A percentile compares a stretch with the other conserved stretches of the same genome.
Conservation (phyloP, 1,140 invertebrate species). For the Mycetomoellerius zeteki region DNA sequence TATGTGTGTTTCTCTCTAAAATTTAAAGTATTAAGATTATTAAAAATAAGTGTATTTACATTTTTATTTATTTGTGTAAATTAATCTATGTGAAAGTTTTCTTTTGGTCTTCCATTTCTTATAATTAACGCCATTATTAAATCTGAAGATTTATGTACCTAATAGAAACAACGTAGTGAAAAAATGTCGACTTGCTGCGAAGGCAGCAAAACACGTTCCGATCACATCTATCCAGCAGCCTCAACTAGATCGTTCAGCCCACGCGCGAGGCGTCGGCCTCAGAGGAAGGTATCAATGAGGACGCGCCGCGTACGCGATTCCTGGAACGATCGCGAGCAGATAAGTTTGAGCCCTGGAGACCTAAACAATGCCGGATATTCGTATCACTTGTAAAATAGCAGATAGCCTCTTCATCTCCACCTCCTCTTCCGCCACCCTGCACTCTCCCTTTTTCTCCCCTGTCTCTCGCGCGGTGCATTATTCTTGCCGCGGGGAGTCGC, state of each 20-base stretch:
- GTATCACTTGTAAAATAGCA: conserved; percentile 65
- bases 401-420: conserved; percentile 63
- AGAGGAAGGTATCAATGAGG: conserved; percentile 67
- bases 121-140: not conserved
- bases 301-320: conserved; percentile 58
- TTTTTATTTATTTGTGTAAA: not conserved
- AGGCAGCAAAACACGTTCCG: conserved; percentile 33
- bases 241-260: conserved; percentile 57
- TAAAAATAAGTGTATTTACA: not conserved
- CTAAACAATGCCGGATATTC: conserved; percentile 77
- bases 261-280: conserved; percentile 46
- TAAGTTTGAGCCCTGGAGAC: conserved; percentile 66
- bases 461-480: conserved; percentile 14
- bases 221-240: conserved; percentile 39
- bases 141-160: not conserved
- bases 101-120: not conserved
- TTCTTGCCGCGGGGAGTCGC: conserved; percentile 76
- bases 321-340: conserved; percentile 66
- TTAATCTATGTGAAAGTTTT: not conserved
- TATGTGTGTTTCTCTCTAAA: too few relatives aligned
- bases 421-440: conserved; percentile 45
- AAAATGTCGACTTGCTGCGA: conserved; percentile 6
- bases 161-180: not conserved
- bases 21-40: too few relatives aligned
- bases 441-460: conserved; percentile 44